Base-by-base conservation (phyloP, 1,140 invertebrate species). In the Himalopsyche phryganea region DNA sequence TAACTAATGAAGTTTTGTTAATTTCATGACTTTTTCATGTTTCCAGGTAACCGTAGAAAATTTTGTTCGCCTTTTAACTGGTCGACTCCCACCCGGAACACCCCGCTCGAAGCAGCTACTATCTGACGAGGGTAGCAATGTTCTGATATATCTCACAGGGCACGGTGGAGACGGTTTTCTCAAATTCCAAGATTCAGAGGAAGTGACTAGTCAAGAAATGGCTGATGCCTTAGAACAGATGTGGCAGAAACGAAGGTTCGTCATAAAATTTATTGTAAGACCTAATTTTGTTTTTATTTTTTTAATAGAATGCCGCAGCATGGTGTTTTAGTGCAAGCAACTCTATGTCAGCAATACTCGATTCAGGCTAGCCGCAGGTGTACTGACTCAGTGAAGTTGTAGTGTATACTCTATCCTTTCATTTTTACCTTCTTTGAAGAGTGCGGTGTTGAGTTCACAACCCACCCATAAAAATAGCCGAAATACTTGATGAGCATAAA, bases 181-280 rank as follows among this genome's bases (percentile, higher is more conserved):
- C 0, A 99, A 99, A 75, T 99, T 99, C 72, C 98, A 99, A 81
- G 98, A 99, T 77, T 92, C 95, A 1, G 96, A 98, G 74, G 98
- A 99, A 80, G 93, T 99, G 9, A 98, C 96, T n/a, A 97, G 92
- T 76, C 90, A 97, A 68, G 98, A 99, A 71, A 78, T 99, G 61
- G 96, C 95, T 13, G 96, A 99, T 85, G 96, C 97, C 20, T 84
- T 99, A 58, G 94, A 99, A 73, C 96, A 99, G 78, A 99, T 99
- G 98, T 98, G 94, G 91, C 93, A 98, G 68, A 98, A 98, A 71
- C 85, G 89, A 74, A 87, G 95, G 87, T 92, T 68, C 10, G 7
- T 11, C 40, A 11, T 42, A 11, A n/a, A 6, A 35, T 7, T 35
- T 6, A 4, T 18, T 41, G 10, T 38, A 3, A 52, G 20, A n/a